Percentiles rank a stretch among this genome's conserved stretches.
Evolutionary conservation across 2,113 vertebrate genomes (phyloP).

Genomic region (Hydropotes inermis): DNA sequence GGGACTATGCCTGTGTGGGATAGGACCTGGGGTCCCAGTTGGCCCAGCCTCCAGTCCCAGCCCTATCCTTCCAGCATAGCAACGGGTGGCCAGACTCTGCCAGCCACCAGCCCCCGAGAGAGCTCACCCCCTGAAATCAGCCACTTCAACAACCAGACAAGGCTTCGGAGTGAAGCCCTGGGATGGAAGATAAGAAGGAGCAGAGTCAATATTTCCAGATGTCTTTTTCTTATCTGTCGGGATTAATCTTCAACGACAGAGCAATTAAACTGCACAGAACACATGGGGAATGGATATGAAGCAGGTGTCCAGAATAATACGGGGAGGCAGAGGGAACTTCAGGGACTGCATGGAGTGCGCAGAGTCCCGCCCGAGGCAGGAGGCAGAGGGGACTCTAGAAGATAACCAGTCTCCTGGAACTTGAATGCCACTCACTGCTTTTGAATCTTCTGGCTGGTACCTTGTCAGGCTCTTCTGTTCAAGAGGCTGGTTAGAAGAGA

Average conservation of each 20-base stretch:
- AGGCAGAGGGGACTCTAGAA: background rate
- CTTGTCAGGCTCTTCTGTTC: background rate
- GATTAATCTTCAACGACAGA: slow-evolving; percentile 3
- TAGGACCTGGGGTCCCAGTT: background rate
- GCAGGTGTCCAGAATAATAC: background rate
- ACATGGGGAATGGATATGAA: background rate
- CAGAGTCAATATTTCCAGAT: background rate
- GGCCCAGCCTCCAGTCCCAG: background rate
- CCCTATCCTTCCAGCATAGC: background rate
- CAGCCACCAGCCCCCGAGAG: fast-evolving
- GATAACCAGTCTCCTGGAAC: background rate
- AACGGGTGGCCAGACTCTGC: background rate
- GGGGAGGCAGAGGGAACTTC: background rate
- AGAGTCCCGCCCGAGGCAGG: background rate
- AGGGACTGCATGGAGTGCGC: background rate
- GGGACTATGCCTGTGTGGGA: background rate
- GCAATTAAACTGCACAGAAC: background rate
- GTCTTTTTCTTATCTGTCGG: background rate
- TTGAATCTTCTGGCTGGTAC: background rate
- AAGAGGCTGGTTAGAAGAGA: background rate
- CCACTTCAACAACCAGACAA: background rate
- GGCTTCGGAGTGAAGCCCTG: background rate
- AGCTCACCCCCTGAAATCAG: background rate
- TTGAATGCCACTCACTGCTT: fast-evolving
- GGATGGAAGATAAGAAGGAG: background rate